Conservation (phyloP, 2,888 invertebrate species). For the Spisula solida region DNA sequence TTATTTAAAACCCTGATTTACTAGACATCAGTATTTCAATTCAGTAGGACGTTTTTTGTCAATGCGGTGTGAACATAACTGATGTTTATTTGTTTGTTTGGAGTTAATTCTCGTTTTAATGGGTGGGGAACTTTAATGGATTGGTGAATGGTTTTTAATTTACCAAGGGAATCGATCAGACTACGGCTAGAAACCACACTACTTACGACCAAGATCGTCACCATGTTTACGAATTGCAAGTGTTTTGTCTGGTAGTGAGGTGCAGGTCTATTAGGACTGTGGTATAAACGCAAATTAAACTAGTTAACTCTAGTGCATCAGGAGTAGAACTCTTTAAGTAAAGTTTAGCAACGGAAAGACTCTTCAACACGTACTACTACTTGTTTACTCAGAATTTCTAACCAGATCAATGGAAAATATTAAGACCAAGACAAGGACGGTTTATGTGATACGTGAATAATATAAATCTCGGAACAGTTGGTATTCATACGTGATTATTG, state of each 20-base stretch:
- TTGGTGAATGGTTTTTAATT: not conserved
- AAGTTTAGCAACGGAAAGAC: too few relatives aligned
- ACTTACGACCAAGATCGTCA: not conserved
- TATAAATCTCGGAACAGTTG: not conserved
- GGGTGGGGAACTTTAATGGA: not conserved
- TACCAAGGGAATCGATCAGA: not conserved
- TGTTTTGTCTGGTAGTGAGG: not conserved
- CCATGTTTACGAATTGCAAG: not conserved
- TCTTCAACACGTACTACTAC: too few relatives aligned
- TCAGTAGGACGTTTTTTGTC: not conserved
- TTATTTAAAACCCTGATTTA: too few relatives aligned
- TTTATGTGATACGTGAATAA: too few relatives aligned
- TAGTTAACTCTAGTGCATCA: too few relatives aligned
- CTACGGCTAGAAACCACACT: not conserved
- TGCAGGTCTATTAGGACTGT: not conserved
- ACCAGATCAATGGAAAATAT: too few relatives aligned
- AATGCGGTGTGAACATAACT: not conserved
- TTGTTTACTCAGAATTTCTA: too few relatives aligned
- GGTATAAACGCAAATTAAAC: not conserved
- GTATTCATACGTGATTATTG: not conserved
- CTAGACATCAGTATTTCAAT: too few relatives aligned
- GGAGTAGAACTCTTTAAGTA: not conserved
- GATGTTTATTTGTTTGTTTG: not conserved
- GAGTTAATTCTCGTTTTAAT: not conserved
- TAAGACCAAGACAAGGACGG: too few relatives aligned